phyloP scores from a whole-genome alignment of 1,140 invertebrate genomes.

The Nasonia vitripennis region DNA sequence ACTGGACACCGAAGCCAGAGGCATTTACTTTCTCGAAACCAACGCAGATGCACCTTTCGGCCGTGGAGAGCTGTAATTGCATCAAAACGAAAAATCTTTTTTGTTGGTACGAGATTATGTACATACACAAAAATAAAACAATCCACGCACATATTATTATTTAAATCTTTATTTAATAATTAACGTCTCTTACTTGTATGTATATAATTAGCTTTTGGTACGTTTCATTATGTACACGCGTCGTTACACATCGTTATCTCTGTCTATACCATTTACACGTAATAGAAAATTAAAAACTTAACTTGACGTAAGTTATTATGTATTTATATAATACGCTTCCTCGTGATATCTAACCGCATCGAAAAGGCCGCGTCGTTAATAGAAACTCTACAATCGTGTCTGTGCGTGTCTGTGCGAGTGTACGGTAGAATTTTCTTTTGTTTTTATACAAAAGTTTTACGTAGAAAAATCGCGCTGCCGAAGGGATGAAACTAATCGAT shows the following conservation, averaged over 20 bases:
- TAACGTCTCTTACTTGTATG: background rate
- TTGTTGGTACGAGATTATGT: no score
- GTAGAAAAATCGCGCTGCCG: background rate
- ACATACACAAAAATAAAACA: constrained; percentile 10
- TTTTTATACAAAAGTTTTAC: background rate
- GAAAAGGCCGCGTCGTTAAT: background rate
- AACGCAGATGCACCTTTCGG: constrained; percentile 62
- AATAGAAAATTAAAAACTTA: constrained; percentile 32
- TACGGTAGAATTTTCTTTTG: background rate
- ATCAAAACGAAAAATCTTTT: no score
- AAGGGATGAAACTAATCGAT: background rate
- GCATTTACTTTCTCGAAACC: constrained; percentile 65
- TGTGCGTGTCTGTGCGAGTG: background rate
- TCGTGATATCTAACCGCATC: background rate
- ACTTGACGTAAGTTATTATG: background rate
- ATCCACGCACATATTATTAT: background rate
- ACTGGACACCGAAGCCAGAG: constrained; percentile 54
- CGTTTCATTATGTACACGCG: constrained; percentile 20
- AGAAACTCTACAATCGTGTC: background rate
- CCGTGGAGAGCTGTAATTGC: constrained; percentile 49
- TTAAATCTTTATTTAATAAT: constrained; percentile 35
- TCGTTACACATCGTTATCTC: background rate
- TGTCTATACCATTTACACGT: background rate
- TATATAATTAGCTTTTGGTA: background rate
- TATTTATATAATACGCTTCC: background rate